Evolutionary conservation across 2,888 invertebrate species (phyloP), one percentile per base, ranked within the genome.

Genomic region (Trisateles emortualis): DNA sequence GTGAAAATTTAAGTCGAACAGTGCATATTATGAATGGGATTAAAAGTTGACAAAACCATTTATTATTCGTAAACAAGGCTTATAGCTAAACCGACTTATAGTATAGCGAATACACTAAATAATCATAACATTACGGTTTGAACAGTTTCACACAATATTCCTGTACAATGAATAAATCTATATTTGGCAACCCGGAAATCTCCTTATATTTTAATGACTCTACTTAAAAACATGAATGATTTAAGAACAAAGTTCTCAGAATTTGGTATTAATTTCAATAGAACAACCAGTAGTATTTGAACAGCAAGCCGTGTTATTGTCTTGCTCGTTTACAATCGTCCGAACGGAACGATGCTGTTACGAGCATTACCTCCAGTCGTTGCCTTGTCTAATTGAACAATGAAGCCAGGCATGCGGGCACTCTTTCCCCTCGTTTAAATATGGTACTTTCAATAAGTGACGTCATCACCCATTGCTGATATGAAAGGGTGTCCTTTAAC

Each of bases 361-460:
- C 51, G 49, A 60, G 62, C 74, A 70, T 70, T 75, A 67, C 51
- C 55, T 55, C 53, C 63, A 64, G 64, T 71, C 63, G 68, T 68
- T 64, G 59, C 53, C 59, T 67, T 62, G 58, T 69, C 72, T 79
- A 78, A 84, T 81, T 81, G 80, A 76, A 82, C 81, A 82, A 82
- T 79, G 70, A 66, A 68, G 53, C 43, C 56, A 62, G 56, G 57
- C 56, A 82, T 78, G 74, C 78, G 73, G 80, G 72, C 72, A 68
- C 73, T 71, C 71, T 70, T 68, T 73, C 65, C 64, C 58, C 65
- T 55, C 55, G 45, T 66, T 62, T 57, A 66, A 72, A 59, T 58
- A 55, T 42, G 43, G 49, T 35, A 53, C 59, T 62, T 63, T 63
- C 59, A 74, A 74, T 69, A 58, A 64, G 59, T 62, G 60, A 48